Base-by-base conservation (phyloP, 2,797 vertebrate genomes). In the Potorous gilbertii region DNA sequence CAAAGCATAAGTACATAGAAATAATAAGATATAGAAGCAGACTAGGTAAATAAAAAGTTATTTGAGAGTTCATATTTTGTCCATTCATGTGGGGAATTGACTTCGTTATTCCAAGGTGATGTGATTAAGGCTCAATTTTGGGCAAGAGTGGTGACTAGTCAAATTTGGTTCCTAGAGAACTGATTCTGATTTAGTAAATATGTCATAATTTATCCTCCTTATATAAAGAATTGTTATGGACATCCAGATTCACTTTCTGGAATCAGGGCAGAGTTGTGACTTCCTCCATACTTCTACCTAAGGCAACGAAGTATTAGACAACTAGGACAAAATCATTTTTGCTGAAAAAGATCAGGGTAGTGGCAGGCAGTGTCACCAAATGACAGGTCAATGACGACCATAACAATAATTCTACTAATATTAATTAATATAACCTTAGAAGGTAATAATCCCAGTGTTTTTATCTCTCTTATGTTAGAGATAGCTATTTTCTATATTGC, bases 21-120 rank as follows among this genome's bases (percentile, higher is more conserved):
- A 92, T 62, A 52, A 97, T 93, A 92, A 27, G n/a, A 90, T 95
- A 92, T 55, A 10, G 91, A 93, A 89, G 27, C 29, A 2, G 18
- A 93, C 10, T 4, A 92, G 93, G 90, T 6, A 94, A 94, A 66
- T 46, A 62, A 0, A 16, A 92, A 56, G 11, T 90, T 87, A 93
- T 21, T 27, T 54, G 92, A 90, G 40, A 92, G 90, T 14, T 92
- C 59, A 59, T 28, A 93, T n/a, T 66, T 13, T n/a, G 4, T 62
- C 3, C 59, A 66, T 66, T 66, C 3, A 66, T 59, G 29, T 59
- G 57, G 57, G 29, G 29, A 11, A 62, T 34, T 62, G 3, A 34
- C 11, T 34, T 29, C 59, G 13, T 62, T 62, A 62, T 31, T 12
- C 57, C 57, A 57, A 57, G 29, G 56, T 12, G 3, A 62, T 4